Evolutionary conservation across 2,113 vertebrate species (phyloP).

Genomic region (Telmatochromis sp.): DNA sequence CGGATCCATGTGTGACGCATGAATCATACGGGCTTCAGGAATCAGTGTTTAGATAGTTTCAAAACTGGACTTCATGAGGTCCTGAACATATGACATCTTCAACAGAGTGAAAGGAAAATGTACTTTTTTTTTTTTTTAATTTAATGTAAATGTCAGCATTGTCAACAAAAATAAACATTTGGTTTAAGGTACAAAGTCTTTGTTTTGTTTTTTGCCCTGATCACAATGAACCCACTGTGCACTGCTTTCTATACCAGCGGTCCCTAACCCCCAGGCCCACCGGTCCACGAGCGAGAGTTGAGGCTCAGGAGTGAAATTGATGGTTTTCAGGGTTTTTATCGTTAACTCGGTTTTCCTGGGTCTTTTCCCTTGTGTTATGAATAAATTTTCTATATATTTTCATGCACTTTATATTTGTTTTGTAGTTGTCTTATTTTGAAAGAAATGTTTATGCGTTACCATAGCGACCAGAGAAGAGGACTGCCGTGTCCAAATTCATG

Average conservation of each 20-base stretch:
- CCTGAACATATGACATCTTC: not conserved
- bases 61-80: not conserved
- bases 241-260: not conserved
- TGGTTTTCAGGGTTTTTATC: not conserved
- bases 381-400: not conserved
- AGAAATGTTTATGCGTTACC: not conserved
- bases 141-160: conserved; percentile 36
- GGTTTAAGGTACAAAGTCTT: conserved; percentile 3
- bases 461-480: too few relatives aligned
- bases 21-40: not conserved
- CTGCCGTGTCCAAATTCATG: too few relatives aligned
- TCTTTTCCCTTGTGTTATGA: not conserved
- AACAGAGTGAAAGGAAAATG: not conserved
- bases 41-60: not conserved
- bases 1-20: conserved; percentile 11
- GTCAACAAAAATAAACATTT: conserved; percentile 46
- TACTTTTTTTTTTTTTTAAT: not conserved
- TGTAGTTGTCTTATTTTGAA: not conserved
- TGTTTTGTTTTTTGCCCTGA: not conserved
- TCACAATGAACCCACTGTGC: not conserved
- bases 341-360: rapidly evolving
- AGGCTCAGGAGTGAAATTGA: not conserved
- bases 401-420: not conserved
- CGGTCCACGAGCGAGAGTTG: not conserved
- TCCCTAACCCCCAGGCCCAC: not conserved